These are phyloP conservation scores for Takifugu bimaculatus DNA, from an alignment of 2,113 vertebrate species.

Conservation along the genomic window DNA sequence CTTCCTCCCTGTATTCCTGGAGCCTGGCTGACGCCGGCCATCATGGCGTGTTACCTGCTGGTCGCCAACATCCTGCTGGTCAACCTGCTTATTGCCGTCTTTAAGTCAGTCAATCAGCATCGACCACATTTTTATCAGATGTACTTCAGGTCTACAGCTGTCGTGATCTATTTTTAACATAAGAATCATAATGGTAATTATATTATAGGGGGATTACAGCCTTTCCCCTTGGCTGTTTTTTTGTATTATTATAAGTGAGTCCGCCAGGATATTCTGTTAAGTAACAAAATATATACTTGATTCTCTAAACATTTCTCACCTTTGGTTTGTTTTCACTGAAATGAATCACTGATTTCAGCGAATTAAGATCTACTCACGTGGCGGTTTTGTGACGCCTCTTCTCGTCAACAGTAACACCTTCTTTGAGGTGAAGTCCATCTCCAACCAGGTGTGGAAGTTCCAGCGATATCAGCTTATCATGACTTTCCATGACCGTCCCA, in stretches of 20 bases:
- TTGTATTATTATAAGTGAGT: no score
- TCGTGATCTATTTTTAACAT: no score
- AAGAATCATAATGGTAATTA: no score
- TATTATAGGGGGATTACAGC: no score
- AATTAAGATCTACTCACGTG: no score
- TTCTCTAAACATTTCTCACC: no score
- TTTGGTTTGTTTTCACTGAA: no score
- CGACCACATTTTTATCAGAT: neutral
- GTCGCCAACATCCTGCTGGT: conserved; percentile 97
- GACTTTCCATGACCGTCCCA: conserved; percentile 94
- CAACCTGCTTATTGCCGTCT: conserved; percentile 95
- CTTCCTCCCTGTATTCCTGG: conserved; percentile 95
- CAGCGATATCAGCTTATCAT: conserved; percentile 97
- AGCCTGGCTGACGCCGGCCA: conserved; percentile 93
- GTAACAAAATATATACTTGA: no score
- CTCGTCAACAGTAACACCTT: conserved; percentile 87
- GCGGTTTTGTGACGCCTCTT: neutral
- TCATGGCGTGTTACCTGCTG: conserved; percentile 97
- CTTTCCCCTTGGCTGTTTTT: no score
- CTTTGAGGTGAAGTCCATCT: conserved; percentile 97
- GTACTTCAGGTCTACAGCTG: no score
- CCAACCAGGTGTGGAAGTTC: conserved; percentile 99
- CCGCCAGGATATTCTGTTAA: no score
- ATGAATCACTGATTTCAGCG: no score
- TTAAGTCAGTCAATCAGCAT: conserved; percentile 85